A percentile compares a stretch with the other conserved stretches of the same genome.
Evolutionary conservation across 2,888 invertebrate species (phyloP).

Genomic region (Pachliopta kotzebuea): DNA sequence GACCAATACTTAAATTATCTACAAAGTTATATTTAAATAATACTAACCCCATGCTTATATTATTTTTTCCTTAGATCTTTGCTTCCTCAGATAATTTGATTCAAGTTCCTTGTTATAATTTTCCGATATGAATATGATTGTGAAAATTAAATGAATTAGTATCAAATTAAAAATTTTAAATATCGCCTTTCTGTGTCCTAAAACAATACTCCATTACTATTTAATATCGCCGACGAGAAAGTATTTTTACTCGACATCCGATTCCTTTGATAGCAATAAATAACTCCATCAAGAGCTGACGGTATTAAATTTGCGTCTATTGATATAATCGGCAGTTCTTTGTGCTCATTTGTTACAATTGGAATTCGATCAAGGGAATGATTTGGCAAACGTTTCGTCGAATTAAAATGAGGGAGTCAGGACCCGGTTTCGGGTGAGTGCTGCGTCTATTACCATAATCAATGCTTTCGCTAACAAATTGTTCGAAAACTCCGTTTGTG

Average conservation of each 20-base stretch:
- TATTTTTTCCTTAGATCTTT: too few relatives aligned
- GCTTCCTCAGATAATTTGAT: background rate
- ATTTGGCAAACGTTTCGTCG: constrained; percentile 40
- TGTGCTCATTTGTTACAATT: constrained; percentile 40
- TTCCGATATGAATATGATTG: background rate
- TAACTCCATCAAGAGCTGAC: constrained; percentile 33
- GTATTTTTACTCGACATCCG: constrained; percentile 10
- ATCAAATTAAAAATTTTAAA: background rate
- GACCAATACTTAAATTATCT: too few relatives aligned
- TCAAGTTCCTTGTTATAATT: background rate
- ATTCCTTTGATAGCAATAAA: constrained; percentile 20
- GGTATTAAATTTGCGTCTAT: constrained; percentile 38
- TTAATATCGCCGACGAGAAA: background rate
- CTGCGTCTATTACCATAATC: constrained; percentile 27
- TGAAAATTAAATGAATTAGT: background rate
- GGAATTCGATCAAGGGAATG: constrained; percentile 48
- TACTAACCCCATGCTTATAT: too few relatives aligned
- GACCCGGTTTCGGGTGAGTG: constrained; percentile 31
- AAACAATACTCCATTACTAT: background rate
- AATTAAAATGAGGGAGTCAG: constrained; percentile 31
- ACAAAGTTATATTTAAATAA: too few relatives aligned
- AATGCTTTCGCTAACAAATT: constrained; percentile 22
- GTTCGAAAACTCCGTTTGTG: constrained; percentile 7
- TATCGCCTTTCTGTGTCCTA: background rate
- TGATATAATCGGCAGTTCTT: constrained; percentile 41